Conservation (phyloP, 2,888 invertebrate genomes). For the Baccha elongata region DNA sequence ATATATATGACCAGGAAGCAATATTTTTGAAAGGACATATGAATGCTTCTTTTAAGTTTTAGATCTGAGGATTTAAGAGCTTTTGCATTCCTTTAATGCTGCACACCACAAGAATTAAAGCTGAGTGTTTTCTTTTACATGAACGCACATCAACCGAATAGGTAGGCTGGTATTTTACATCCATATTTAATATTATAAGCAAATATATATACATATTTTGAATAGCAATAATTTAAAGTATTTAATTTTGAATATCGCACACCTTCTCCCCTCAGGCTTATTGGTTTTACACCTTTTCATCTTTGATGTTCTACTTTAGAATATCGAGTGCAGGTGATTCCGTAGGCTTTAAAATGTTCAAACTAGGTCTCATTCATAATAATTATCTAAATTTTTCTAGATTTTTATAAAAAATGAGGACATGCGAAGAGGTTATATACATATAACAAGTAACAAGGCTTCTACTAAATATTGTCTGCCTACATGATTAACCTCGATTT, state of each 20-base stretch:
- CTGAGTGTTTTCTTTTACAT: background rate
- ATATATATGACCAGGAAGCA: constrained; percentile 41
- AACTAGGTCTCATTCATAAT: background rate
- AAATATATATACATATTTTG: background rate
- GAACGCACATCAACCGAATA: background rate
- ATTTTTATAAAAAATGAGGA: background rate
- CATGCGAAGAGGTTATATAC: background rate
- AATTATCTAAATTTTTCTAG: background rate
- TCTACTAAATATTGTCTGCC: no score
- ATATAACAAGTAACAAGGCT: no score
- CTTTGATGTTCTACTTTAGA: background rate
- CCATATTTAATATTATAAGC: background rate
- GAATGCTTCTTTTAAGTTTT: background rate
- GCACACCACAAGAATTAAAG: background rate
- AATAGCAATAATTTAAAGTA: background rate
- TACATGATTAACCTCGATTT: no score
- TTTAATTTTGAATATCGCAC: background rate
- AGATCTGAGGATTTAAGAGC: background rate
- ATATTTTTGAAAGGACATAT: constrained; percentile 16
- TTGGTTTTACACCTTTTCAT: background rate
- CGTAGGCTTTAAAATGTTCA: background rate
- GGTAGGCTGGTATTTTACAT: background rate
- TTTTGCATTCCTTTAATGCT: background rate
- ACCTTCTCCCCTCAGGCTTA: background rate
- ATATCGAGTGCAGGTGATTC: background rate